A percentile compares a stretch with the other conserved stretches of the same genome.
Conservation (phyloP, 2,797 vertebrate genomes). For the Myripristis jacobus region DNA sequence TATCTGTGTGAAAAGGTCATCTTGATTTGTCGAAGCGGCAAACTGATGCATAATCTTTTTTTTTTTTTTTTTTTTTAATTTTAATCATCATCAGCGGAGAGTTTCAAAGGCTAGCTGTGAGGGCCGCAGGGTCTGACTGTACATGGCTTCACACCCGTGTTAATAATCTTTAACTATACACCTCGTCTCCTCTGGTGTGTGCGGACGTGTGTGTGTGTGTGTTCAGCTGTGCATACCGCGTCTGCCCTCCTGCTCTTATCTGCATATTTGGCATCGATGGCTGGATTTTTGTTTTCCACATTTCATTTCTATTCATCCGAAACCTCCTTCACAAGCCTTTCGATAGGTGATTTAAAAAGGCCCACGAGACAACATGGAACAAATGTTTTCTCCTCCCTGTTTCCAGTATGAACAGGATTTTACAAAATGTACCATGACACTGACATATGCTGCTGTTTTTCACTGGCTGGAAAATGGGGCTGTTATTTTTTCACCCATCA, state of each 20-base stretch:
- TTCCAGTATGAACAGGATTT: conserved; percentile 40
- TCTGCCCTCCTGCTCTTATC: conserved; percentile 8
- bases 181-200: neutral
- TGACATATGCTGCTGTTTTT: conserved; percentile 64
- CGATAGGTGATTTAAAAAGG: conserved; percentile 28
- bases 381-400: conserved; percentile 49
- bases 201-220: neutral
- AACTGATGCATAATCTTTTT: conserved; percentile 5
- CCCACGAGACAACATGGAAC: conserved; percentile 44
- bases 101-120: neutral
- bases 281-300: neutral
- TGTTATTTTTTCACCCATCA: conserved; percentile 48
- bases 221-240: neutral
- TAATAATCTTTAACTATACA: conserved; percentile 1
- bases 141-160: neutral
- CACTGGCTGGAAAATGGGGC: conserved; percentile 42
- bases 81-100: neutral
- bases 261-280: conserved; percentile 15
- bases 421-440: conserved; percentile 48
- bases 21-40: neutral
- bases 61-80: too few relatives aligned
- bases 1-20: conserved; percentile 13
- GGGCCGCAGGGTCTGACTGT: neutral
- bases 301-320: conserved; percentile 28
- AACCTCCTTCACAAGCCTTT: conserved; percentile 24